Base-by-base conservation (phyloP, 2,888 invertebrate species). In the Euplagia quadripunctaria region DNA sequence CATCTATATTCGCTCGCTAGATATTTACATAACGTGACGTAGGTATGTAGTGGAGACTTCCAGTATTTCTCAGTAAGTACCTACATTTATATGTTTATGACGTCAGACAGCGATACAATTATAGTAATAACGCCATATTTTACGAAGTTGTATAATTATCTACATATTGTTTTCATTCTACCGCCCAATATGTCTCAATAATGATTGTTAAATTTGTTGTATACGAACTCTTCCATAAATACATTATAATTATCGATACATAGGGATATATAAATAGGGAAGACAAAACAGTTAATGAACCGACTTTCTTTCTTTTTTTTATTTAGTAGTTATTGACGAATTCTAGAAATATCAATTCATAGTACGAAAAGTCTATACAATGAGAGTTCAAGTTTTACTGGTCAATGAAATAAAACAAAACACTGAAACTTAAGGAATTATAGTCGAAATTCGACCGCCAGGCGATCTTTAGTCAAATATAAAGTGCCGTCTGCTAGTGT, bases 21-120 rank as follows among this genome's bases (percentile, higher is more conserved):
- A 71, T 72, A 72, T 64, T 65, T 68, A 61, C 55, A 69, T 72
- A 69, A 65, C 12, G 73, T 78, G 81, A 81, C 76, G 75, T 83
- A 49, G 11, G 71, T 75, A 76, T 79, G 51, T 49, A 20, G 43
- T 61, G 20, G 3, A 20, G 31, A 43, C 4, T 75, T 74, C 69
- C 65, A 72, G 73, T 68, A 31, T 64, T 64, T 52, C 17, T 43
- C 20, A 20, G 14, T 58, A 49, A 20, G 20, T 64, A 64, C 2
- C 31, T 46, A 58, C 51, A 16, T 20, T 20, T 49, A 41, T 11
- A 41, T 52, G 11, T 12, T 0, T 20, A 43, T 20, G 43, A 55
- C 43, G 42, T 55, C n/a, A 67, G 42, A 43, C 41, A n/a, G 11
- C 12, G 51, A 66, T 43, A 42, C 46, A 46, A n/a, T 55, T 52